Base-by-base conservation (phyloP, 2,113 vertebrate genomes). In the Nestor notabilis region DNA sequence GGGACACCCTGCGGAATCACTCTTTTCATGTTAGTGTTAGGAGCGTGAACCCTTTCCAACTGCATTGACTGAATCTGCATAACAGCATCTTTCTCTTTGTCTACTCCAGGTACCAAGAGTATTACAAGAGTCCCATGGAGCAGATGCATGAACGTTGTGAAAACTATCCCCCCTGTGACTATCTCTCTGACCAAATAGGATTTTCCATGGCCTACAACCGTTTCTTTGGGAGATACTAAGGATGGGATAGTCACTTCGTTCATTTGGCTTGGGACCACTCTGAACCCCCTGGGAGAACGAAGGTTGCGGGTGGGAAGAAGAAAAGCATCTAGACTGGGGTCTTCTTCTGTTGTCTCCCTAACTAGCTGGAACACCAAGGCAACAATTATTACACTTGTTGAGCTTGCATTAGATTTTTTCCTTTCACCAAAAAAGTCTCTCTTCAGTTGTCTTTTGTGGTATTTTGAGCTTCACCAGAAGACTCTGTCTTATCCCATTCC, bases 91-190 rank as follows among this genome's bases (percentile, higher is more conserved):
- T 82, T 94, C 44, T 91, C 47, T 94, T 19, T 91, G 25, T 95
- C 61, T 53, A 0, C 90, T 76, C 11, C 87, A 98, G 98, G 94
- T 97, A 97, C 72, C n/a, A 20, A 0, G 93, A 96, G 43, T 56
- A 72, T 44, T 85, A 97, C 13, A 97, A 95, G 68, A 90, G 39
- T 15, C 96, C 97, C 2, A 60, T 95, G 95, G 98, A 98, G 89
- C 77, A 94, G 90, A 97, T 96, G 94, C 95, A 80, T 7, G 98
- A 99, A 77, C 98, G 97, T 47, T 99, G 99, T 87, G 98, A 99
- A 89, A 94, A 90, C 55, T 98, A 98, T 44, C 9, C 97, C 1
- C 98, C 96, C 7, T 99, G 98, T 91, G 98, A 98, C 41, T 55
- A 98, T 44, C 98, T 98, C 93, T 98, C 98, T 50, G 98, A 98